Base-by-base conservation (phyloP, 1,140 invertebrate species). In the Popillia japonica region DNA sequence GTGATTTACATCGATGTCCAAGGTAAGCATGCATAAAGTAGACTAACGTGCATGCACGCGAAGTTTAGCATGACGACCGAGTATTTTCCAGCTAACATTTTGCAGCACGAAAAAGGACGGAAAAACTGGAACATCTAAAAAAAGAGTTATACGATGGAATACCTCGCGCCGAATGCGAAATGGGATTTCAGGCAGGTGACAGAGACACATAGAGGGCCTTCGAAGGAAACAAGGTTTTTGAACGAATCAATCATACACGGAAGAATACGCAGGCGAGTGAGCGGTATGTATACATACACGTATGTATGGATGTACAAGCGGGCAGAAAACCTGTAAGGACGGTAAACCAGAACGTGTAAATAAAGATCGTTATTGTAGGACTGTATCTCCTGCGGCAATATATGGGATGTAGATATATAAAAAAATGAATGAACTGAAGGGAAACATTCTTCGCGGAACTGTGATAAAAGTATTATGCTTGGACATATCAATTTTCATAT, bases 191-290 rank as follows among this genome's bases (percentile, higher is more conserved):
- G 48, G 17, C 48, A 55, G 48, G 48, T 55, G 48, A 55, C 48
- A 55, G 11, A 55, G 48, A 55, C 48, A 55, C 48, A 55, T 55
- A 17, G 48, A 55, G 17, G 14, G 14, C 48, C 14, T 55, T 55
- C 48, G 48, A 55, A 55, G 48, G 48, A 55, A 55, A 55, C 48
- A 55, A 55, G 14, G 14, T 55, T 55, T 55, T 55, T 55, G 14
- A 55, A 17, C 48, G 48, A 55, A 55, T 55, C 48, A 55, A 55
- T 55, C 48, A 55, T 55, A 55, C 14, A 55, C 48, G 48, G 48
- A 55, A 55, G 48, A 55, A 55, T 55, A 55, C 48, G 48, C 48
- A 55, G 48, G 17, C 48, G 17, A 55, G 48, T 17, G 48, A n/a
- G 6, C 17, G 17, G 3, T 6, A 55, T 55, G 6, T 55, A 17